phyloP scores from a whole-genome alignment of 2,113 vertebrate species.

The Puma concolor region DNA sequence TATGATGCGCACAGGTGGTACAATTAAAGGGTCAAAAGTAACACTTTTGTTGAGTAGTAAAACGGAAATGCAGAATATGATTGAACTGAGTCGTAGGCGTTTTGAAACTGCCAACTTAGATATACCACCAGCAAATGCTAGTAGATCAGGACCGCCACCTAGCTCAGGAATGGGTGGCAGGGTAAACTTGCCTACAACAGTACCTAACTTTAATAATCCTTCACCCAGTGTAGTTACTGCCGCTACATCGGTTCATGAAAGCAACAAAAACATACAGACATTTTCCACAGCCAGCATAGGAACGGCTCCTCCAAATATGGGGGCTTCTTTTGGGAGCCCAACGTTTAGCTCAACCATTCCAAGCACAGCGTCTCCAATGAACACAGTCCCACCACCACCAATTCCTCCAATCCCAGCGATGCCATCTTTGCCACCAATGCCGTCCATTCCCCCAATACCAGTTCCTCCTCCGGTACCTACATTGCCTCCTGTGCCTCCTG shows the following conservation, averaged over 20 bases:
- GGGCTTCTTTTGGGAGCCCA: constrained; percentile 93
- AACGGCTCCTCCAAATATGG: constrained; percentile 92
- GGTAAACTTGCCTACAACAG: constrained; percentile 90
- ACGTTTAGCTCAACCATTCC: constrained; percentile 93
- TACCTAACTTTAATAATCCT: constrained; percentile 93
- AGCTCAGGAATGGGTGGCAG: constrained; percentile 91
- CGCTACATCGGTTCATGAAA: constrained; percentile 92
- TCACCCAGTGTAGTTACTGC: constrained; percentile 90
- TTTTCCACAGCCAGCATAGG: constrained; percentile 91
- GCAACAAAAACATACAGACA: constrained; percentile 92
- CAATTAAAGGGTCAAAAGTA: constrained; percentile 99
- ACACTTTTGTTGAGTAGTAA: constrained; percentile 99
- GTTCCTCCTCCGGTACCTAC: constrained; percentile 95
- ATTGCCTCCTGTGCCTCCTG: constrained; percentile 93
- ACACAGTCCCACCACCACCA: constrained; percentile 94
- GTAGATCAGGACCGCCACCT: constrained; percentile 90
- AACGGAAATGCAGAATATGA: constrained; percentile 99
- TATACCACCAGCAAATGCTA: constrained; percentile 91
- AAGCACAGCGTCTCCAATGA: constrained; percentile 91
- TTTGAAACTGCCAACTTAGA: constrained; percentile 96
- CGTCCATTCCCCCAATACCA: constrained; percentile 94
- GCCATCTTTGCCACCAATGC: constrained; percentile 95
- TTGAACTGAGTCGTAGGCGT: constrained; percentile 98
- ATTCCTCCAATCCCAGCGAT: constrained; percentile 95
- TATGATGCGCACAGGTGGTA: constrained; percentile 99